Conservation (phyloP, 2,888 invertebrate genomes). For the Torymus aiolomorphi region DNA sequence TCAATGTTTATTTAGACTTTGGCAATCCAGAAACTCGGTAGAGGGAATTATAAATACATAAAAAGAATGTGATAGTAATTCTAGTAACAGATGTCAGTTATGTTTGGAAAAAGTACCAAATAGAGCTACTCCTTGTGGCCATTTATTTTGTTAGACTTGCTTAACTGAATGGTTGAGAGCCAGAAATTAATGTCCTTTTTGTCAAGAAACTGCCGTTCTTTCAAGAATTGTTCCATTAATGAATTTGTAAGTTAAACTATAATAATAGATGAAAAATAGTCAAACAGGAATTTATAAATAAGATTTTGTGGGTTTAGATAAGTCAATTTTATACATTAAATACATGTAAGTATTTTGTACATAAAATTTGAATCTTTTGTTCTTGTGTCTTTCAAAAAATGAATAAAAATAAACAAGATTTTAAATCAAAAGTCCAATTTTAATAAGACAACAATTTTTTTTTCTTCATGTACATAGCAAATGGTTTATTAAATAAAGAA, state of each 20-base stretch:
- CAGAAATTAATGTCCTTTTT: constrained; percentile 84
- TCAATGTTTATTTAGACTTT: constrained; percentile 67
- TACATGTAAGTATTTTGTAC: constrained; percentile 16
- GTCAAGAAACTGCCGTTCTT: constrained; percentile 80
- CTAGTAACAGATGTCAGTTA: constrained; percentile 78
- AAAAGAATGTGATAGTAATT: constrained; percentile 44
- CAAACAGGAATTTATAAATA: neutral
- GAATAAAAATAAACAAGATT: constrained; percentile 13
- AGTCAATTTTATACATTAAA: neutral
- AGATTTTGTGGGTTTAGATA: neutral
- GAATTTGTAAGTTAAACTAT: constrained; percentile 76
- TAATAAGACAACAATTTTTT: constrained; percentile 41
- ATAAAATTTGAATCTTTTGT: constrained; percentile 8
- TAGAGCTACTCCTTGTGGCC: constrained; percentile 87
- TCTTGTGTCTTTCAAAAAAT: neutral
- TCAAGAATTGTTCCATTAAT: constrained; percentile 82
- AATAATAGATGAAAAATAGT: too few relatives aligned
- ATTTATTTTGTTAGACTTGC: constrained; percentile 90
- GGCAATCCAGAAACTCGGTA: constrained; percentile 59
- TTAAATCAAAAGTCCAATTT: constrained; percentile 41
- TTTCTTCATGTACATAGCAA: constrained; percentile 19
- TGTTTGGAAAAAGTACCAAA: constrained; percentile 82
- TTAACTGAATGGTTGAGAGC: constrained; percentile 82
- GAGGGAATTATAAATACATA: constrained; percentile 45
- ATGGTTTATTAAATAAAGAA: constrained; percentile 34